A percentile compares a stretch with the other conserved stretches of the same genome.
Conservation (phyloP, 1,140 invertebrate genomes). For the Trachymyrmex cornetzi region DNA sequence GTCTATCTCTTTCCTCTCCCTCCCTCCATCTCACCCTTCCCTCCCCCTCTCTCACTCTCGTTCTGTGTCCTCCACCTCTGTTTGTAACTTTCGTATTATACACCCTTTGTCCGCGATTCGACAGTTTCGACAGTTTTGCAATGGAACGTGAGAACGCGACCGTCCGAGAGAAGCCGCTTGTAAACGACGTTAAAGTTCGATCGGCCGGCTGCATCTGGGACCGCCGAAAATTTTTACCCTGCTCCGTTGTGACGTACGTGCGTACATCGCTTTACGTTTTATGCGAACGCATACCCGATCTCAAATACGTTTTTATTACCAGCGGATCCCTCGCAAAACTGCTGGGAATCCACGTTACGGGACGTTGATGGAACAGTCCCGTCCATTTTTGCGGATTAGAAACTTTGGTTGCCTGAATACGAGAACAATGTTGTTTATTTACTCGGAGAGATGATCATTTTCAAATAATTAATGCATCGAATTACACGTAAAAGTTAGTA, state of each 20-base stretch:
- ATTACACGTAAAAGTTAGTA: neutral
- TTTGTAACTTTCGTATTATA: slow-evolving; percentile 85
- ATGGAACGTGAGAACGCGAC: slow-evolving; percentile 81
- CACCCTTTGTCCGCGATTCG: slow-evolving; percentile 84
- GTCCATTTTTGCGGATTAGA: slow-evolving; percentile 35
- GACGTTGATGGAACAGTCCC: slow-evolving; percentile 35
- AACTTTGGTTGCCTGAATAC: slow-evolving; percentile 5
- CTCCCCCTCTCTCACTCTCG: slow-evolving; percentile 13
- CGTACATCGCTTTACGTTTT: neutral
- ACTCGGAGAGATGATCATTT: slow-evolving; percentile 11
- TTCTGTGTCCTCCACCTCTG: slow-evolving; percentile 44
- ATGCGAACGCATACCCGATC: neutral
- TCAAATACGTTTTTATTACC: slow-evolving; percentile 52
- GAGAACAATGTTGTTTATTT: neutral
- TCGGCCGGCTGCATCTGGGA: slow-evolving; percentile 70
- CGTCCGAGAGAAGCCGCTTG: slow-evolving; percentile 77
- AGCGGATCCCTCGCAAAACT: neutral
- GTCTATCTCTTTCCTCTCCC: slow-evolving; percentile 18
- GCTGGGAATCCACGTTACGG: slow-evolving; percentile 21
- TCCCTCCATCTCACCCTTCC: neutral
- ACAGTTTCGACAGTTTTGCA: slow-evolving; percentile 84
- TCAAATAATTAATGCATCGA: slow-evolving; percentile 37
- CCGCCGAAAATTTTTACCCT: slow-evolving; percentile 70
- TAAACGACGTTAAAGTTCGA: slow-evolving; percentile 84
- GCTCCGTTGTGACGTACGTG: neutral